Evolutionary conservation across 2,888 invertebrate species (phyloP), one percentile per base, ranked within the genome.

Genomic region (Ischnura elegans): DNA sequence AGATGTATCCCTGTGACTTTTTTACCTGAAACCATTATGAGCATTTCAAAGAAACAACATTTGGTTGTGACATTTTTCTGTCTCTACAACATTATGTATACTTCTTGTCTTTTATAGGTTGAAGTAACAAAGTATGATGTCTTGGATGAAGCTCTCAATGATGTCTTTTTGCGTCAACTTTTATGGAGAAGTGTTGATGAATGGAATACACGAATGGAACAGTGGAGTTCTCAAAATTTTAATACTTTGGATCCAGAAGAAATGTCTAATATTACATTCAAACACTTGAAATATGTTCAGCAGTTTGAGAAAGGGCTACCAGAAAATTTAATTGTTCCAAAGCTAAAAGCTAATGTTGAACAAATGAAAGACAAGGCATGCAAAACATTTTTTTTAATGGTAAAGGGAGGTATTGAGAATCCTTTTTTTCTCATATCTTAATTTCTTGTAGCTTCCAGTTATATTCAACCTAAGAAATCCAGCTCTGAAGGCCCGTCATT

Each of bases 221-320:
- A 97, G 86, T 98, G 98, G 98, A 97, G 97, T 93, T 95, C 96
- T 93, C 95, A 95, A 94, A 94, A 95, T 36, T 98, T 98, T 95
- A 96, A 96, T 93, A 96, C 96, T 0, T 95, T 99, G 46, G 97
- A 98, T 95, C 97, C 98, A 0, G 98, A 98, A 36, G 97, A 98
- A 0, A 97, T 99, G 96, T 96, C 96, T 95, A 96, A 96, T 93
- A 97, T 96, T 95, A 97, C 96, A 94, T 97, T 96, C 95, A 97
- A 96, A 96, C 98, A 97, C 95, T 96, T 97, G 95, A 98, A 97
- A 96, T 98, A 97, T 95, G 97, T 97, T 95, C 97, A 96, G 95
- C 98, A 97, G 96, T 96, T 99, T 93, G 98, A 98, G 95, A 98
- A 98, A 95, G 98, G 98, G 42, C 95, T 99, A 47, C 98, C 98